A percentile compares a stretch with the other conserved stretches of the same genome.
phyloP scores from a whole-genome alignment of 2,797 vertebrate species.

The Neosalanx taihuensis region DNA sequence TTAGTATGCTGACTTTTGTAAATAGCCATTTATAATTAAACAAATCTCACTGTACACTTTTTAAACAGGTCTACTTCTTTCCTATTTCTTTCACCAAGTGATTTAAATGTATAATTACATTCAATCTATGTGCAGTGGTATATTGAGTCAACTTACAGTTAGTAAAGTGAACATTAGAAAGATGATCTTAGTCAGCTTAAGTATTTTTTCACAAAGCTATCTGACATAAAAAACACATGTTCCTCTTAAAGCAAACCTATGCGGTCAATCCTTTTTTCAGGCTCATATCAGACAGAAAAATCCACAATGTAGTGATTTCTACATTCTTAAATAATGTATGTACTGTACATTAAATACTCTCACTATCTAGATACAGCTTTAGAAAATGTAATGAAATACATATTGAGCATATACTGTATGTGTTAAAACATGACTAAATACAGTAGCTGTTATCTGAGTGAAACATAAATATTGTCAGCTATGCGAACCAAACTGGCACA shows the following conservation, averaged over 20 bases:
- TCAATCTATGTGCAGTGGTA: slow-evolving; percentile 21
- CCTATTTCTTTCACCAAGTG: background rate
- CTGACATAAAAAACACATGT: slow-evolving; percentile 39
- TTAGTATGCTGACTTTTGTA: background rate
- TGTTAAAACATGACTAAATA: slow-evolving; percentile 52
- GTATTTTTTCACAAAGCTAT: slow-evolving; percentile 24
- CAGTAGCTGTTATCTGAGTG: slow-evolving; percentile 46
- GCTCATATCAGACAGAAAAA: slow-evolving; percentile 15
- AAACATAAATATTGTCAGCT: slow-evolving; percentile 41
- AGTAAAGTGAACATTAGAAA: slow-evolving; percentile 26
- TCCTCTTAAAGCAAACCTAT: slow-evolving; percentile 10
- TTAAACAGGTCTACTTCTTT: too few relatives aligned
- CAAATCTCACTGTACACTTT: background rate
- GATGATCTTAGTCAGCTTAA: slow-evolving; percentile 47
- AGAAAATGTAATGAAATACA: slow-evolving; percentile 41
- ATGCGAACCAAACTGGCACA: slow-evolving; percentile 53
- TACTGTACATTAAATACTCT: slow-evolving; percentile 53
- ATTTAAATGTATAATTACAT: slow-evolving; percentile 13
- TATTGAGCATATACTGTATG: slow-evolving; percentile 41
- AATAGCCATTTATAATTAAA: background rate
- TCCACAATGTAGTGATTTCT: slow-evolving; percentile 37
- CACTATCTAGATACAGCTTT: slow-evolving; percentile 32
- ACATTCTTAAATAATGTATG: slow-evolving; percentile 43
- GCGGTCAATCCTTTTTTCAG: background rate
- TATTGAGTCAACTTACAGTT: background rate